Evolutionary conservation across 2,888 invertebrate genomes (phyloP).

Genomic region (Perizoma flavofasciatum): DNA sequence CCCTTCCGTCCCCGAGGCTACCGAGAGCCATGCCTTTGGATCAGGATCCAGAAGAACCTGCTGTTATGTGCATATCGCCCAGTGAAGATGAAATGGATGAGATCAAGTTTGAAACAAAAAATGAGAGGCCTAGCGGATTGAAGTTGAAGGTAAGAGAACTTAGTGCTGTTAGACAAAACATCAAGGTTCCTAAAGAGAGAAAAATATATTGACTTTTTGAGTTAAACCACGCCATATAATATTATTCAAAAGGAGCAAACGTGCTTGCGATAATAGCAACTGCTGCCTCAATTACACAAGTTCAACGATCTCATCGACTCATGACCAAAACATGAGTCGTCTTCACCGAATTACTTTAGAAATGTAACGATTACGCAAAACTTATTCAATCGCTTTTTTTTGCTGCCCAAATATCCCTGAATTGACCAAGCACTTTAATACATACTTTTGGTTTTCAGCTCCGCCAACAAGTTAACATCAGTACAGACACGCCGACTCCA

Average conservation of each 20-base stretch:
- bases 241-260: too few relatives aligned
- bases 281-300: too few relatives aligned
- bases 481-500: slow-evolving; percentile 69
- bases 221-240: background rate
- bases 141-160: slow-evolving; percentile 62
- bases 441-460: slow-evolving; percentile 58
- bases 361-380: too few relatives aligned
- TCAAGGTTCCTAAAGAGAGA: background rate
- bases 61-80: slow-evolving; percentile 49
- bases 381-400: too few relatives aligned
- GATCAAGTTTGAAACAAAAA: slow-evolving; percentile 59
- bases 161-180: background rate
- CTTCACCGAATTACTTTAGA: too few relatives aligned
- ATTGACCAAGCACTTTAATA: too few relatives aligned
- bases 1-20: slow-evolving; percentile 80
- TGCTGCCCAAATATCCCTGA: too few relatives aligned
- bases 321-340: too few relatives aligned
- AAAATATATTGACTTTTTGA: background rate
- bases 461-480: slow-evolving; percentile 73
- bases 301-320: too few relatives aligned
- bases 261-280: too few relatives aligned
- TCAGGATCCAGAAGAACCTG: slow-evolving; percentile 27
- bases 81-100: slow-evolving; percentile 78
- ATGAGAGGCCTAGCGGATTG: slow-evolving; percentile 64
- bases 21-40: slow-evolving; percentile 58